Conservation (phyloP, 2,797 vertebrate genomes). For the Poeciliopsis paucimaculata region DNA sequence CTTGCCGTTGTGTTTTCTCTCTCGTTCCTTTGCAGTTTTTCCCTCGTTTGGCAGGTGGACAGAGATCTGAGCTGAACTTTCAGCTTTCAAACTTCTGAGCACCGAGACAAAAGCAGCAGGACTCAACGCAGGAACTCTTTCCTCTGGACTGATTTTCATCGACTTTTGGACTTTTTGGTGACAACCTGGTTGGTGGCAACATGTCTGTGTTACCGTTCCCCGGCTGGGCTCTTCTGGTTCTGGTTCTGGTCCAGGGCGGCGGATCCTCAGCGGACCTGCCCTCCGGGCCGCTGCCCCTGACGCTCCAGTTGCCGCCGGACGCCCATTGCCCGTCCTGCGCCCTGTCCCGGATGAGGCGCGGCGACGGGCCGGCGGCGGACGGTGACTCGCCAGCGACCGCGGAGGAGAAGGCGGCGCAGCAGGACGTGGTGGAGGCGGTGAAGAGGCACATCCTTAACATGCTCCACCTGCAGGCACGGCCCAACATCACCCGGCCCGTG, state of each 20-base stretch:
- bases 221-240: constrained; percentile 87
- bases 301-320: constrained; percentile 77
- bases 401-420: constrained; percentile 83
- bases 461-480: constrained; percentile 94
- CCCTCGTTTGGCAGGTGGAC: constrained; percentile 66
- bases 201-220: constrained; percentile 85
- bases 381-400: constrained; percentile 75
- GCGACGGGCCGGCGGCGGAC: constrained; percentile 68
- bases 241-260: constrained; percentile 83
- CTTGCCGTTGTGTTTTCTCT: constrained; percentile 38
- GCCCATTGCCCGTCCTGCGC: constrained; percentile 91
- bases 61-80: constrained; percentile 61
- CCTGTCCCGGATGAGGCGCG: constrained; percentile 86
- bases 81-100: constrained; percentile 56
- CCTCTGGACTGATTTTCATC: constrained; percentile 24
- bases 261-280: constrained; percentile 67
- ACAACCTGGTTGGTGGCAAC: constrained; percentile 61
- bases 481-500: constrained; percentile 95
- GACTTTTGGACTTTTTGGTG: constrained; percentile 35
- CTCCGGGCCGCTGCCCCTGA: constrained; percentile 77
- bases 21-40: constrained; percentile 53
- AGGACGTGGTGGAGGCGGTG: constrained; percentile 97
- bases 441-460: constrained; percentile 98
- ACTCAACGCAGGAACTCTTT: constrained; percentile 12
- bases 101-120: constrained; percentile 11